Evolutionary conservation across 1,140 invertebrate genomes (phyloP).

Genomic region (Coenobita brevimanus): DNA sequence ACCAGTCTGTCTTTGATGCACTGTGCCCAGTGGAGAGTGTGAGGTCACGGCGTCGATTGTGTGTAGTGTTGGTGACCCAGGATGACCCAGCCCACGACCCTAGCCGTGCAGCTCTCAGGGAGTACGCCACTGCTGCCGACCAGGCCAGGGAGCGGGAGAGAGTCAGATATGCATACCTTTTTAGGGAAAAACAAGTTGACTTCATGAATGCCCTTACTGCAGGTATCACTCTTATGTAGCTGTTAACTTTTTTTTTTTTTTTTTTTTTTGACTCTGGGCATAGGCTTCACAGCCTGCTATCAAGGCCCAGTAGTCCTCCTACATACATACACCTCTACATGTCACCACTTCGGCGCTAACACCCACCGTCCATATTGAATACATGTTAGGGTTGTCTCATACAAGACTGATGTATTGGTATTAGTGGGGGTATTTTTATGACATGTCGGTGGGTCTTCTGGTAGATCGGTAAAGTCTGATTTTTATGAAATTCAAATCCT

Average conservation of each 20-base stretch:
- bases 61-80: conserved; percentile 88
- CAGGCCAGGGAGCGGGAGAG: conserved; percentile 77
- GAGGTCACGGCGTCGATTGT: conserved; percentile 86
- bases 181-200: conserved; percentile 85
- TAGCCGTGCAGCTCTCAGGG: conserved; percentile 73
- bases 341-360: no score
- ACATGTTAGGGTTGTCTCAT: no score
- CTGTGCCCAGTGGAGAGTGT: conserved; percentile 92
- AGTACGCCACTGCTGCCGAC: conserved; percentile 71
- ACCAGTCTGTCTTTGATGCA: conserved; percentile 84
- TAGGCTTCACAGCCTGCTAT: no score
- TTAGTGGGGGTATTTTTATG: no score
- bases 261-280: neutral
- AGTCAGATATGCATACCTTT: conserved; percentile 85
- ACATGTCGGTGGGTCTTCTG: no score
- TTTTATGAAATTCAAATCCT: no score
- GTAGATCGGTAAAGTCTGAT: no score
- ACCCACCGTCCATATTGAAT: no score
- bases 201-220: conserved; percentile 85
- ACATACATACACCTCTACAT: no score
- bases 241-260: conserved; percentile 70
- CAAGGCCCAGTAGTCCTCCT: no score
- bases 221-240: conserved; percentile 73
- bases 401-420: no score
- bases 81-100: conserved; percentile 75